These are phyloP conservation scores for Felis chaus DNA, from an alignment of 2,113 vertebrate species.

Conservation along the genomic window DNA sequence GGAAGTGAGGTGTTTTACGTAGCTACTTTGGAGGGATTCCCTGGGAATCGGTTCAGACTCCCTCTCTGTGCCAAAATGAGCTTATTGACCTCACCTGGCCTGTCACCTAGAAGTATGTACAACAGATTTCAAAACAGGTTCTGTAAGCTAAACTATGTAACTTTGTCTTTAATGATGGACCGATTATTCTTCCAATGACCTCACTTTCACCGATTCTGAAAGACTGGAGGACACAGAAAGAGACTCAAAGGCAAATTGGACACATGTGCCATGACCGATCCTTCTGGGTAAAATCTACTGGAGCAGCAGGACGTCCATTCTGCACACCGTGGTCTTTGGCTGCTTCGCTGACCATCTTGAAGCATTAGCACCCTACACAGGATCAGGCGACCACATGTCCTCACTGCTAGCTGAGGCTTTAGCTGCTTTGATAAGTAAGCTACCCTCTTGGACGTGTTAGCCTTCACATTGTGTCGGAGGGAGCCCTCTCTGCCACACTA, in stretches of 20 bases:
- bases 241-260: conserved; percentile 22
- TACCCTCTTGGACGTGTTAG: background rate
- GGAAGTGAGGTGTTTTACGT: fast-evolving
- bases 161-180: background rate
- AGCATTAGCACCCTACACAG: conserved; percentile 41
- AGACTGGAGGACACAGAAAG: conserved; percentile 38
- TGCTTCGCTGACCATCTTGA: background rate
- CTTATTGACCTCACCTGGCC: fast-evolving
- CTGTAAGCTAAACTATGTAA: background rate
- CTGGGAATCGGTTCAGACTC: background rate
- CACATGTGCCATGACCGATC: background rate
- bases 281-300: conserved; percentile 28
- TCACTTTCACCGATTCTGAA: conserved; percentile 39
- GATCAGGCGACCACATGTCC: conserved; percentile 29
- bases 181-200: background rate
- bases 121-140: background rate
- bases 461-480: background rate
- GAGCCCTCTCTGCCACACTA: conserved; percentile 23
- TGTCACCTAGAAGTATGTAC: too few species aligned
- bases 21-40: background rate
- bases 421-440: conserved; percentile 37
- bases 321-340: conserved; percentile 38
- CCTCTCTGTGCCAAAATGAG: too few species aligned
- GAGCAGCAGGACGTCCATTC: background rate
- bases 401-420: conserved; percentile 7